These are phyloP conservation scores for Sminthopsis crassicaudata DNA, from an alignment of 2,113 vertebrate species.

Conservation along the genomic window DNA sequence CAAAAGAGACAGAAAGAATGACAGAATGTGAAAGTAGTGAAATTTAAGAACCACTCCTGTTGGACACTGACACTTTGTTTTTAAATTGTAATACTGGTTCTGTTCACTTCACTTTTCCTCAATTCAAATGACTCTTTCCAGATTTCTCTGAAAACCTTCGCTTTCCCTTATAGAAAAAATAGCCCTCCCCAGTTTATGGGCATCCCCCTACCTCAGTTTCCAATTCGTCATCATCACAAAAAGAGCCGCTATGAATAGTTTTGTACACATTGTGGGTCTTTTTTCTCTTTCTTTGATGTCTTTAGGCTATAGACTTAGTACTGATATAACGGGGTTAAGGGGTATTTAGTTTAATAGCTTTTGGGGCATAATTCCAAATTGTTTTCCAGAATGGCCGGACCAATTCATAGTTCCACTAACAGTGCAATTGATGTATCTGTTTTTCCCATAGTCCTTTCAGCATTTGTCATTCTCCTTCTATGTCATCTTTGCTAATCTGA, in stretches of 20 bases:
- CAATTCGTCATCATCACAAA: background rate
- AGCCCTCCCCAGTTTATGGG: background rate
- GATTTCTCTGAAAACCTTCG: background rate
- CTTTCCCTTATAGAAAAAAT: background rate
- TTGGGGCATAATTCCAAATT: background rate
- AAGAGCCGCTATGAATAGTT: background rate
- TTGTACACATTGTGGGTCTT: background rate
- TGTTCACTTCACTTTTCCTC: background rate
- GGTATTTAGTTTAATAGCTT: background rate
- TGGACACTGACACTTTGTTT: too few species aligned
- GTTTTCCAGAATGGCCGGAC: background rate
- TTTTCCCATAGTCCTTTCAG: background rate
- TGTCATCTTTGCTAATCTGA: background rate
- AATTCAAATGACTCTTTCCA: background rate
- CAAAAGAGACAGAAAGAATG: too few species aligned
- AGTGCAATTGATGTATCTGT: background rate
- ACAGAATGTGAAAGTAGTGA: too few species aligned
- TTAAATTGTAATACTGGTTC: background rate
- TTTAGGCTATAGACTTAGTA: background rate
- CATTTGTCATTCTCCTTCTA: background rate
- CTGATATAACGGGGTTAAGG: background rate
- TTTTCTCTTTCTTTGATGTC: background rate
- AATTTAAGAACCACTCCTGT: too few species aligned
- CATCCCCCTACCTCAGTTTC: background rate
- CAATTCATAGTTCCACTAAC: background rate